phyloP scores from a whole-genome alignment of 2,888 invertebrate species.

The Rapana venosa region DNA sequence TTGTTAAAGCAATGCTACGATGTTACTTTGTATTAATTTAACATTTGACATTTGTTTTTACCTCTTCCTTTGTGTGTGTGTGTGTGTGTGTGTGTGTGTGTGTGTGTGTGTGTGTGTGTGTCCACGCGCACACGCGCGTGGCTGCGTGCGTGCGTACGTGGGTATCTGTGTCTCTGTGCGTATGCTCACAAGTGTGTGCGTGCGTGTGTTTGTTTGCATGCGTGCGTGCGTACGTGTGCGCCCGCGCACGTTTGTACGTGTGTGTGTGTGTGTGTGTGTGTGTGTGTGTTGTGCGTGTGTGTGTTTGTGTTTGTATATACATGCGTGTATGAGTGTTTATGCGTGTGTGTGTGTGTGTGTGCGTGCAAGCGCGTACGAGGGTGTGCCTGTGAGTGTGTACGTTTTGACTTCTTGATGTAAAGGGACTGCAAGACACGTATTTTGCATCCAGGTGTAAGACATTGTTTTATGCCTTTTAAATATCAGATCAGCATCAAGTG shows the following conservation, averaged over 20 bases:
- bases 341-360: not conserved
- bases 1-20: not conserved
- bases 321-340: not conserved
- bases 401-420: not conserved
- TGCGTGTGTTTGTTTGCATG: not conserved
- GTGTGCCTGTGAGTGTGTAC: not conserved
- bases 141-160: not conserved
- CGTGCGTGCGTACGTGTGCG: not conserved
- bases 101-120: not conserved
- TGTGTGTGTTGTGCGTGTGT: slow-evolving; percentile 13
- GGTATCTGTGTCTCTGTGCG: not conserved
- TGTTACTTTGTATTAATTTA: too few relatives aligned
- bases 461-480: too few relatives aligned
- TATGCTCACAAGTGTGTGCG: not conserved
- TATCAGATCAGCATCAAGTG: too few relatives aligned
- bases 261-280: not conserved
- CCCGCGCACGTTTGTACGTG: not conserved
- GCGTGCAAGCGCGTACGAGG: not conserved
- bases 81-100: not conserved
- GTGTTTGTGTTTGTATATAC: not conserved
- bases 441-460: too few relatives aligned
- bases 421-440: too few relatives aligned
- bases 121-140: too few relatives aligned
- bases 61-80: not conserved
- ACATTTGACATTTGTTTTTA: not conserved